These are phyloP conservation scores for Papilio demoleus DNA, from an alignment of 2,888 invertebrate species.

Conservation along the genomic window DNA sequence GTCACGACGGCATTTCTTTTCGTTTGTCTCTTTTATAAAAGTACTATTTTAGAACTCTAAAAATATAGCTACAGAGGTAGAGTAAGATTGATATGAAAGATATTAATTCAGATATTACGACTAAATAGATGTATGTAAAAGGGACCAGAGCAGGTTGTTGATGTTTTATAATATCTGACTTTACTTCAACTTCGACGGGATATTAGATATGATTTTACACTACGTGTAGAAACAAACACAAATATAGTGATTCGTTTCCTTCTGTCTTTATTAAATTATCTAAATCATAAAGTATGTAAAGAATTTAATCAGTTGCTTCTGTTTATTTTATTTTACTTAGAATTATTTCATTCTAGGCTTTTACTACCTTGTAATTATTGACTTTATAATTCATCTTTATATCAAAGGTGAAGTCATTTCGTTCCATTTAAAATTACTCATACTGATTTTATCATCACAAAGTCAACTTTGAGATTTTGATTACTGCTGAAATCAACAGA, in stretches of 20 bases:
- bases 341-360: slow-evolving; percentile 19
- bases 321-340: slow-evolving; percentile 12
- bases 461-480: background rate
- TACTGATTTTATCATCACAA: slow-evolving; percentile 5
- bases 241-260: background rate
- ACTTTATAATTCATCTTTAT: slow-evolving; percentile 34
- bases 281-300: background rate
- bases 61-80: too few relatives aligned
- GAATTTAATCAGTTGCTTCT: slow-evolving; percentile 17
- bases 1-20: too few relatives aligned
- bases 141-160: too few relatives aligned
- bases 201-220: too few relatives aligned
- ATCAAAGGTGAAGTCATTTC: slow-evolving; percentile 27
- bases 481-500: slow-evolving; percentile 12
- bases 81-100: too few relatives aligned
- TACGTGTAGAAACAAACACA: too few relatives aligned
- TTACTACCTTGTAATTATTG: slow-evolving; percentile 27
- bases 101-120: too few relatives aligned
- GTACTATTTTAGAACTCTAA: too few relatives aligned
- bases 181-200: background rate
- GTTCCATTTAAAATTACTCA: slow-evolving; percentile 39
- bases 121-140: too few relatives aligned
- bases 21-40: too few relatives aligned
- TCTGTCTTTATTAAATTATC: background rate
- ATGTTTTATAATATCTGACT: background rate